Percentiles rank a stretch among this genome's conserved stretches.
phyloP scores from a whole-genome alignment of 2,113 vertebrate species.

The Cynoglossus semilaevis region DNA sequence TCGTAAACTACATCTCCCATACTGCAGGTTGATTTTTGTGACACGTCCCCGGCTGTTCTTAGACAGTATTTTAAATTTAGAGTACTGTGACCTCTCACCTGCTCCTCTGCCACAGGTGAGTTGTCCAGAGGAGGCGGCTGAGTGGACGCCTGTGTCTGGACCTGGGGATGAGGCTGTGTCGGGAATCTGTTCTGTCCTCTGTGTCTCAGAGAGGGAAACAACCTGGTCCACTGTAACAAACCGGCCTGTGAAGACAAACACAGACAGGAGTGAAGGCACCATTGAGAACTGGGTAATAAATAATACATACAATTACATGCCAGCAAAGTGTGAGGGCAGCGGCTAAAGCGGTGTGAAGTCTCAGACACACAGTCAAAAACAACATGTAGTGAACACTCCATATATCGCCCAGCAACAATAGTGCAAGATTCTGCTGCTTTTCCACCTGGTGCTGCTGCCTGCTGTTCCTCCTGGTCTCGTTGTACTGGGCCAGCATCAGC shows the following conservation, averaged over 20 bases:
- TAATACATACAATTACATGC: no score
- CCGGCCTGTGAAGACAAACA: conserved; percentile 70
- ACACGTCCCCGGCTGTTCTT: no score
- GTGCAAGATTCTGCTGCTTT: no score
- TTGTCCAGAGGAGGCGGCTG: conserved; percentile 65
- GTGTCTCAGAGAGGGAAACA: conserved; percentile 86
- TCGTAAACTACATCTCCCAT: no score
- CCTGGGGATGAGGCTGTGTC: conserved; percentile 69
- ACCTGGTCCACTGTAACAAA: conserved; percentile 88
- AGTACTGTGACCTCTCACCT: conserved; percentile 73
- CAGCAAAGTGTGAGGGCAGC: no score
- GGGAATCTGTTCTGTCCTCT: conserved; percentile 76
- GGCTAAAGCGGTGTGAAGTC: no score
- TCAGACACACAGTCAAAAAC: no score
- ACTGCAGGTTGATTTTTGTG: no score
- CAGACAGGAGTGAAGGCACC: neutral
- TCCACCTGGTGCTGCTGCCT: conserved; percentile 79
- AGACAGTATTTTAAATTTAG: no score
- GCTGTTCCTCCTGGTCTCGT: conserved; percentile 79
- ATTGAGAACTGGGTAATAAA: no score
- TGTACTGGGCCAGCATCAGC: conserved; percentile 88
- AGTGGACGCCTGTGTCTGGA: conserved; percentile 46
- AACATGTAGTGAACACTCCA: no score
- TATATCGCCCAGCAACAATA: no score
- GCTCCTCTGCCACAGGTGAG: conserved; percentile 85